phyloP scores from a whole-genome alignment of 2,113 vertebrate genomes.

The Phalacrocorax aristotelis region DNA sequence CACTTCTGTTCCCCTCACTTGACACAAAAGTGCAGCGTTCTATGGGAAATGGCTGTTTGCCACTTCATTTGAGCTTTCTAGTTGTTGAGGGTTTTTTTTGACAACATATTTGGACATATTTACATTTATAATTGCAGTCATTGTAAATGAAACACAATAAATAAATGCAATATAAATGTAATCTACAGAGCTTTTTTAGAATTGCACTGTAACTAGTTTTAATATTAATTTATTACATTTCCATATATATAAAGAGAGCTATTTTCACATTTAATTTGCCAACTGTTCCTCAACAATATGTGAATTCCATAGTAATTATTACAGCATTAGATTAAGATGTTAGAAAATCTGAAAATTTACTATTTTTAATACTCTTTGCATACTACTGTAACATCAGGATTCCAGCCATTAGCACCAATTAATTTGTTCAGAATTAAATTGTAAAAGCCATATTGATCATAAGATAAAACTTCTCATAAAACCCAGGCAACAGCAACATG shows the following conservation, averaged over 20 bases:
- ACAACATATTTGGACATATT: not conserved
- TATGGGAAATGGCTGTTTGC: not conserved
- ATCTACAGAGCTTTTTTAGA: not conserved
- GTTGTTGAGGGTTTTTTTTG: not conserved
- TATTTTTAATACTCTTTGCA: conserved; percentile 7
- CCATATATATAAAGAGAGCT: conserved; percentile 16
- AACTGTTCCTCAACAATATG: not conserved
- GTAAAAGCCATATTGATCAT: not conserved
- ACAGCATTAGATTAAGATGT: conserved; percentile 34
- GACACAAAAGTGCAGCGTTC: not conserved
- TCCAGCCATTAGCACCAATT: conserved; percentile 42
- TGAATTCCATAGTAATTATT: conserved; percentile 1
- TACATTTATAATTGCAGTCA: conserved; percentile 59
- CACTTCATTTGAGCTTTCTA: not conserved
- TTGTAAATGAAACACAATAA: conserved; percentile 4
- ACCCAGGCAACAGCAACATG: not conserved
- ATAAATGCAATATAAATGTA: conserved; percentile 64
- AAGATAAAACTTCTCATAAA: not conserved
- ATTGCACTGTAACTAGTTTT: conserved; percentile 13
- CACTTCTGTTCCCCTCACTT: not conserved
- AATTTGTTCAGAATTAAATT: conserved; percentile 16
- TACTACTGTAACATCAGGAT: not conserved
- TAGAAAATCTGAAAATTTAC: not conserved
- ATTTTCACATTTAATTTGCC: conserved; percentile 47
- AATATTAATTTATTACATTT: conserved; percentile 60